Percentiles rank a stretch among this genome's conserved stretches.
Evolutionary conservation across 2,113 vertebrate genomes (phyloP).

Genomic region (Thomomys bottae): DNA sequence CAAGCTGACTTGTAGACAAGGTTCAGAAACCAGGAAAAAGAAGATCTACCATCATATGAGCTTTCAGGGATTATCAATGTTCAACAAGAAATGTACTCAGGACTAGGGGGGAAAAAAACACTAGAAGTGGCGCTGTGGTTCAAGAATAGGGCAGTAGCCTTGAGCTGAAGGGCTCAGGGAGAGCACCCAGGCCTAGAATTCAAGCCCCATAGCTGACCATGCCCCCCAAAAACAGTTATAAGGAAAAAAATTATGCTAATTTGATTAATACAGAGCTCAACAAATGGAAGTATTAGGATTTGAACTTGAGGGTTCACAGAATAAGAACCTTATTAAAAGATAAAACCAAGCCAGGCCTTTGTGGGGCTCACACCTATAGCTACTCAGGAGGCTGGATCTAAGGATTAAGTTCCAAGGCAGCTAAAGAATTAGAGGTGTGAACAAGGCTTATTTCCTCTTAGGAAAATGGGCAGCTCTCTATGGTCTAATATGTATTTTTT

Average conservation of each 20-base stretch:
- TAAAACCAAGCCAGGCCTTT: not conserved
- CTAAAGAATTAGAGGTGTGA: no score
- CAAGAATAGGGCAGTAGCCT: no score
- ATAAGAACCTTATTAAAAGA: not conserved
- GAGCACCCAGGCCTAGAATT: no score
- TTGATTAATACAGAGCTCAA: not conserved
- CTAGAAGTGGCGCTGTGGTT: no score
- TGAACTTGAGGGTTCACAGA: not conserved
- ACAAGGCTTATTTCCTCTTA: slow-evolving; percentile 73
- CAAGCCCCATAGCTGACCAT: no score
- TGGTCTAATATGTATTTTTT: slow-evolving; percentile 86
- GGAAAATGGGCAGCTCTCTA: slow-evolving; percentile 77
- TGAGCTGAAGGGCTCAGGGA: no score
- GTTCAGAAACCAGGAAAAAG: not conserved
- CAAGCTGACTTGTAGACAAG: not conserved
- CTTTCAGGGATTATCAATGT: not conserved
- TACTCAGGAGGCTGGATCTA: no score
- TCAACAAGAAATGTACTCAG: no score
- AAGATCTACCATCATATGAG: not conserved
- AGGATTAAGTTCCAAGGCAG: no score
- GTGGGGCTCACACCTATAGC: no score
- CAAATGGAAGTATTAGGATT: not conserved
- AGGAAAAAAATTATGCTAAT: not conserved
- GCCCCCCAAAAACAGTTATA: no score
- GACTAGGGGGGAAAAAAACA: no score